Base-by-base conservation (phyloP, 92 coral and sea anemone species). In the Scolanthus callimorphus region DNA sequence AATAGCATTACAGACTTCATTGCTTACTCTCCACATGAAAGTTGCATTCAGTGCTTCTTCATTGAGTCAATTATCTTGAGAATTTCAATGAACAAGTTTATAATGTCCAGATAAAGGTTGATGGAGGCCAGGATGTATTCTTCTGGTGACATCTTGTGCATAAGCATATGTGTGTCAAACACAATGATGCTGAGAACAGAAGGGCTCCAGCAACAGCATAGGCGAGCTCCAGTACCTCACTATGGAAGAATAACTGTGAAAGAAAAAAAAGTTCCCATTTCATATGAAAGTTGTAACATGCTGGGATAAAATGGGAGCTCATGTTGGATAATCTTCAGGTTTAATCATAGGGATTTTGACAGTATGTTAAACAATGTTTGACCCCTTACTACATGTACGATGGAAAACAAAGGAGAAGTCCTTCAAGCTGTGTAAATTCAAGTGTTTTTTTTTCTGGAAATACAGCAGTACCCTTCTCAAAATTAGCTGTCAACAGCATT, bases 71-170 rank as follows among this genome's bases (percentile, higher is more conserved):
- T 77, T 29, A 92, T 92, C 60, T 79, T 89, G 48, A 92, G 91
- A 38, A 92, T 92, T 68, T 92, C 89, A 37, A 92, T 69, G 62
- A 92, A 92, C 30, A 92, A 77, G 69, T 92, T 92, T 46, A 92
- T 80, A 55, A 92, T 85, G 75, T 92, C 98, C 51, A 92, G 86
- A 80, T 92, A 92, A 11, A 92, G 92, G 66, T 88, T 92, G 56
- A 92, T 92, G 11, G 98, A 92, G 0, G 98, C 98, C 82, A 92
- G 44, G 73, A 92, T 85, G 82, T 92, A 92, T 43, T 92, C 98
- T 63, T 92, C 98, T 0, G 98, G 92, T 0, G 98, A 92, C 31
- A 89, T 83, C 66, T 92, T 92, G 81, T 92, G 89, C 98, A 92
- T 92, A 62, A 92, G 61, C 98, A 92, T 88, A 72, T 92, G 98